Evolutionary conservation across 2,888 invertebrate species (phyloP), one percentile per base, ranked within the genome.

Genomic region (Harpalus rufipes): DNA sequence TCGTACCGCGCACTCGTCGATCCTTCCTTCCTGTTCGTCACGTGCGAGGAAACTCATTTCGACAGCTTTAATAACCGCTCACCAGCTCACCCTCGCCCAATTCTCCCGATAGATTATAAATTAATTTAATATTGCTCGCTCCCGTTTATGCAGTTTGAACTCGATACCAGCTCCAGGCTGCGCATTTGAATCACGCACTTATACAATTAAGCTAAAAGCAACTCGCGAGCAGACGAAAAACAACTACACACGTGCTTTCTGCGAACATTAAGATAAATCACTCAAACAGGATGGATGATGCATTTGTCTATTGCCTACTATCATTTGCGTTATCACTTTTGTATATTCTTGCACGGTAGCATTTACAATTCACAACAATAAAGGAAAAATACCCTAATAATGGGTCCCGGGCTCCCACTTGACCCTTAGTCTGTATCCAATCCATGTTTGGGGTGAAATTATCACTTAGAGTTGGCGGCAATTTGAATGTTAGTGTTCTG

Each of bases 51-150:
- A 82, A 82, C 74, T 82, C 72, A 82, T 82, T 82, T 82, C 74
- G 74, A 82, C 74, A 82, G 82, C 82, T 74, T 82, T 82, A 82
- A 82, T 82, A 82, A 82, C 82, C 82, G 72, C 58, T 72, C 74
- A 56, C 59, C 59, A 82, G 72, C 72, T 59, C 74, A 82, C 72
- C 72, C 82, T 82, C 56, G 56, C 74, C 14, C 72, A 82, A 44
- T 82, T 82, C 74, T 82, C 82, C 39, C 82, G 72, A 82, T 82
- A 82, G 82, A 82, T 82, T 82, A 82, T 82, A 82, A 72, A 82
- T 82, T 82, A 82, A 82, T 82, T 82, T 82, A 82, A 82, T 82
- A 82, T 82, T 82, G 82, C 80, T 59, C 59, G 63, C 61, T 80
- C 80, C 61, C 59, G 80, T 61, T 80, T 32, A 59, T 32, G 61